phyloP scores from a whole-genome alignment of 2,888 invertebrate genomes.

The Ornithoptera priamus region DNA sequence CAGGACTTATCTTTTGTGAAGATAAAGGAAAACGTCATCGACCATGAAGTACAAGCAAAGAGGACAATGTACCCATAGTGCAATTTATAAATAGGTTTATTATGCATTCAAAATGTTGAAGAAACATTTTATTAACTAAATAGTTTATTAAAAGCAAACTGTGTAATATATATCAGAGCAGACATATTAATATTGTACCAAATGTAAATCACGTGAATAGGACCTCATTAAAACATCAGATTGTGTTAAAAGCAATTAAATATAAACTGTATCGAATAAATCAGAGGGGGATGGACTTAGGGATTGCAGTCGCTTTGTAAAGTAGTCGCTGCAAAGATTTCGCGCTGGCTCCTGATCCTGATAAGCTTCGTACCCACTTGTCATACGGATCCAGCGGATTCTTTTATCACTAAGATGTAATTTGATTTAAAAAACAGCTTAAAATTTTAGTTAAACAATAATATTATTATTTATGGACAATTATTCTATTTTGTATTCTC shows the following conservation, averaged over 20 bases:
- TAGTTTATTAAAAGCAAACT: too few species aligned
- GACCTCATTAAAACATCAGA: constrained; percentile 18
- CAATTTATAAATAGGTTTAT: too few species aligned
- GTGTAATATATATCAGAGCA: too few species aligned
- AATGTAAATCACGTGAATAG: constrained; percentile 5
- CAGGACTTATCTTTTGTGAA: constrained; percentile 23
- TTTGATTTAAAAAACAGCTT: too few species aligned
- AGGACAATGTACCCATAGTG: neutral
- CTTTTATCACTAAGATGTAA: constrained; percentile 1
- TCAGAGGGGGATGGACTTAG: neutral
- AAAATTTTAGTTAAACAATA: too few species aligned
- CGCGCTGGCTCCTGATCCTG: constrained; percentile 19
- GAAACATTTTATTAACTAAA: too few species aligned
- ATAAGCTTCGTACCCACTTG: constrained; percentile 20
- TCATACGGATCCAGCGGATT: constrained; percentile 11
- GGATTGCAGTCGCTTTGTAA: constrained; percentile 3
- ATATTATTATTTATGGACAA: too few species aligned
- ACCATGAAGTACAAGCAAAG: constrained; percentile 13
- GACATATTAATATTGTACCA: neutral
- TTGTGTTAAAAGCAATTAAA: constrained; percentile 9
- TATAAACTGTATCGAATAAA: constrained; percentile 16
- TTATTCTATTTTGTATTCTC: too few species aligned
- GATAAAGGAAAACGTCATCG: constrained; percentile 25
- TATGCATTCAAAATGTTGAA: too few species aligned
- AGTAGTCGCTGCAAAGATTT: neutral